Base-by-base conservation (phyloP, 2,888 invertebrate genomes). In the Lucinisca nassula region DNA sequence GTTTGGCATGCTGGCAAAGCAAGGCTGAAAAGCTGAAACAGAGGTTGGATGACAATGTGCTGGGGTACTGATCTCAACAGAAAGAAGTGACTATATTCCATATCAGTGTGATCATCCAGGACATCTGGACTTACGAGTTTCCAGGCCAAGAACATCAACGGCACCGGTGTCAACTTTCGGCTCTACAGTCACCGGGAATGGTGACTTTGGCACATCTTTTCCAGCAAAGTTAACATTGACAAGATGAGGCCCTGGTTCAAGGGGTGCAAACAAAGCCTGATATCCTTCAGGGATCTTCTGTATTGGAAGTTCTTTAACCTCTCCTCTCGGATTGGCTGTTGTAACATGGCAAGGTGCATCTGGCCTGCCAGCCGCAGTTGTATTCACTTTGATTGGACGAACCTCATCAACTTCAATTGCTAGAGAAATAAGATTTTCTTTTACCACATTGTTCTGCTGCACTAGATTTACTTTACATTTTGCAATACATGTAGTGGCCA, bases 61-160 rank as follows among this genome's bases (percentile, higher is more conserved):
- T 32, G 17, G 45, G 45, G 45, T 8, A 12, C 8, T 45, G 8
- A 8, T 45, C 45, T 12, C 8, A 45, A 17, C 8, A 12, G 45
- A 45, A 8, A 45, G 45, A 17, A 45, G 45, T 45, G 45, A 12
- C 17, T 12, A 45, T 17, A 45, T 45, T 17, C 45, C 8, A 12
- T 12, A 45, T 17, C 17, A 45, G 45, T 45, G 17, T 8, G 35
- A 21, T 12, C 30, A 67, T 30, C 67, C 67, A 67, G 30, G 67
- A 67, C 17, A 6, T 67, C n/a, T 3, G 1, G 12, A 98, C 98
- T 98, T 97, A 98, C 98, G 98, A 95, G 98, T 97, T 96, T 98
- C 98, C 72, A 98, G 97, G 93, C 98, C 96, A 73, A 91, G 94
- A 72, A 96, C 96, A 49, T 92, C 95, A 77, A 96, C 94, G 10